Evolutionary conservation across 2,113 vertebrate species (phyloP), one percentile per base, ranked within the genome.

Genomic region (Sterna hirundo): DNA sequence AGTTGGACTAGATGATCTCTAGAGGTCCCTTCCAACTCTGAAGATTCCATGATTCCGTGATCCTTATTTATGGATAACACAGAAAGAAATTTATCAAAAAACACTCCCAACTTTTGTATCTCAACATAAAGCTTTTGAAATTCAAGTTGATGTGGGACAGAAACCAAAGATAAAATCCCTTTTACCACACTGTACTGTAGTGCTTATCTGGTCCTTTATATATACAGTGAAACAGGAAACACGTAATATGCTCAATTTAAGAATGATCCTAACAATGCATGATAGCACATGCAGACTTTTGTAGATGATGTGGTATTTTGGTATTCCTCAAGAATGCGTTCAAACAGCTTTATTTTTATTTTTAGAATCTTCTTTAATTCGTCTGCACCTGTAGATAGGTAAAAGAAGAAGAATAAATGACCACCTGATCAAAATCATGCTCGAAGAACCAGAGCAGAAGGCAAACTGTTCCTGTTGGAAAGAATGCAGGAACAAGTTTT

Each of bases 341-440:
- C 36, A 83, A 79, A 75, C 4, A 81, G 10, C 10, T 88, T 81
- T 51, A 81, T 64, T 60, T 76, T 86, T 52, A 42, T 52, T 71
- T 82, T 77, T 66, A 68, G 23, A 92, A 86, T 65, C 36, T 76
- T n/a, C 13, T 79, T 60, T 60, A 58, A 74, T 44, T 68, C 38
- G 19, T 7, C 22, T 47, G 26, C 11, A 61, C 2, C 0, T 32
- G 40, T 38, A 76, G 36, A 55, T 6, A 62, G 16, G 29, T 30
- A 93, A 88, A 94, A 84, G 51, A 32, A 86, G 40, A 88, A 83
- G 25, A 83, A 10, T 26, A 42, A 72, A 42, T 78, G 17, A 68
- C 38, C 52, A 60, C 29, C 30, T 51, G 13, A 49, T 11, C 13
- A 72, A n/a, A 71, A 3, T 57, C 13, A 42, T 20, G 44, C n/a